Conservation (phyloP, 1,140 invertebrate species). For the Camponotus vicinus region DNA sequence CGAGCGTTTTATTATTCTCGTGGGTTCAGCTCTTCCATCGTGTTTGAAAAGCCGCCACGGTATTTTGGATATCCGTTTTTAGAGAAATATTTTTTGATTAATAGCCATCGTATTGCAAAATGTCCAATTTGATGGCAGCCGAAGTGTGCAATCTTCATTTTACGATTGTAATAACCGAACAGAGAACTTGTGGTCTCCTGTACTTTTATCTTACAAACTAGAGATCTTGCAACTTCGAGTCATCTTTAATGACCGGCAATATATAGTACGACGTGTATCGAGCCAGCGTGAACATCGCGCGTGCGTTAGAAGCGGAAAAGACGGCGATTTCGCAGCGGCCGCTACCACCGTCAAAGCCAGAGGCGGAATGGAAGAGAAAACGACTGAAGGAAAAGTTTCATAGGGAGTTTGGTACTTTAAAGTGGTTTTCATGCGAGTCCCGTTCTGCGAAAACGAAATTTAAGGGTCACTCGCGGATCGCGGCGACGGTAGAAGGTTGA, state of each 20-base stretch:
- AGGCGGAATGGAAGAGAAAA: not conserved
- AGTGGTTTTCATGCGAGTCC: constrained; percentile 44
- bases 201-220: constrained; percentile 46
- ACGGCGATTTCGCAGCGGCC: constrained; percentile 1
- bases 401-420: constrained; percentile 53
- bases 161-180: constrained; percentile 50
- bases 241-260: constrained; percentile 66
- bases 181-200: constrained; percentile 23
- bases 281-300: constrained; percentile 52
- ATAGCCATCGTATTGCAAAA: constrained; percentile 22
- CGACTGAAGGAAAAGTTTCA: constrained; percentile 55
- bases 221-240: not conserved
- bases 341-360: not conserved
- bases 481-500: not conserved
- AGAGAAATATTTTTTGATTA: constrained; percentile 57
- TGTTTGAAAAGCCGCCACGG: constrained; percentile 25
- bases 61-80: constrained; percentile 32
- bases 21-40: constrained; percentile 30
- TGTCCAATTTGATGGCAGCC: constrained; percentile 13
- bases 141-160: constrained; percentile 26
- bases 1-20: constrained; percentile 45
- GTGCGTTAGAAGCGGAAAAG: constrained; percentile 60
- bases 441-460: constrained; percentile 65
- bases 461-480: constrained; percentile 62
- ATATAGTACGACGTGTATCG: constrained; percentile 65